Evolutionary conservation across 2,797 vertebrate genomes (phyloP), one percentile per base, ranked within the genome.

Genomic region (Anomalospiza imberbis): DNA sequence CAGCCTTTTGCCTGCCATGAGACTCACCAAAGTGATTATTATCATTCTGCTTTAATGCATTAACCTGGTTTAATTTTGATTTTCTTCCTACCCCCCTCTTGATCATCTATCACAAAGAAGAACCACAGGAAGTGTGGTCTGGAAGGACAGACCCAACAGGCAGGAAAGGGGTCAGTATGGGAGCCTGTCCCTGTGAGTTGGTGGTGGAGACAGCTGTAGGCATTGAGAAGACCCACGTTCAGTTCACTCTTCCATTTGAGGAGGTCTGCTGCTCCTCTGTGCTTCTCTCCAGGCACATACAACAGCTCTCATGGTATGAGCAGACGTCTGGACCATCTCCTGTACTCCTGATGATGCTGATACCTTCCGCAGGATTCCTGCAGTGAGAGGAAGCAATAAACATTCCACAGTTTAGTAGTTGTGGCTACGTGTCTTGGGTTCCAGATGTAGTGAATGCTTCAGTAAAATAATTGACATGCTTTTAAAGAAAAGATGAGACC

Each of bases 221-320:
- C 2, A 12, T 25, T 3, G 1, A 38, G 36, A 79, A 38, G 54
- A 62, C 8, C 44, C 45, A 42, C 0, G 0, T 28, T 76, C 9
- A 14, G 34, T 47, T 93, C 40, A 13, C 19, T 42, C 17, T 57
- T 74, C 45, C 29, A 12, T 17, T 53, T 42, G 29, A 50, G 36
- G 51, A 81, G 38, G 7, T 71, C 28, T 72, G 8, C 17, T 42
- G 19, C 10, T 61, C 42, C 32, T 60, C 26, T 45, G 18, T 71
- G 42, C 36, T 40, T 66, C 55, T 82, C 28, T 60, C 48, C 65
- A 53, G 65, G 38, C 13, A 42, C 29, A 11, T 14, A 5, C 24
- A n/a, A 14, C 12, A n/a, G 12, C 28, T 34, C 40, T 51, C 1
- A 0, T 36, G 74, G 55, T 42, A 22, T 4, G 32, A 44, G 38